Evolutionary conservation across 2,797 vertebrate species (phyloP), one percentile per base, ranked within the genome.

Genomic region (Bovichtus variegatus): DNA sequence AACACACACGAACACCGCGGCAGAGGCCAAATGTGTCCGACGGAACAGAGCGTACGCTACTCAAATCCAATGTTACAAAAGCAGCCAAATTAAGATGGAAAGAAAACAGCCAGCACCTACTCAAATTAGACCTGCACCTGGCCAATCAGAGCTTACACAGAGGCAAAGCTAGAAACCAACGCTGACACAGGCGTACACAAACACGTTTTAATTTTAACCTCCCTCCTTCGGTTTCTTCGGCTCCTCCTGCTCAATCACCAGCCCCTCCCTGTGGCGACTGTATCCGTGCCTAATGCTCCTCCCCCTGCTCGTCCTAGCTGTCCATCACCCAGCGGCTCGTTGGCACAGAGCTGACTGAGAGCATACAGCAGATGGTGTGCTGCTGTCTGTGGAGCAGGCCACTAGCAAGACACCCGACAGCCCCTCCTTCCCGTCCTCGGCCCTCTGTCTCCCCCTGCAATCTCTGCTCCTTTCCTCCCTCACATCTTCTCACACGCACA

Each of bases 291-390:
- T 31, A 12, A 57, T 57, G 64, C 79, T 70, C 81, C 88, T 64
- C 64, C 67, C 44, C 78, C 75, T 66, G 84, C 64, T 81, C 68
- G 11, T 74, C 80, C 78, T 74, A 47, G 51, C 83, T 85, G 90
- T 87, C 93, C 84, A 66, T 88, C 90, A 90, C 80, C 75, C 87
- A 83, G 87, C 51, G 76, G 86, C 91, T 78, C 69, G 50, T 89
- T 94, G 93, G 93, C 93, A 90, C 78, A 3, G 80, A 86, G 71
- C 78, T 83, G 78, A 83, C 83, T 71, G 88, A 84, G 91, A 90
- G 83, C 86, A 74, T 76, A 81, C 80, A 92, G 93, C 95, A 95
- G 95, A 95, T 95, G 94, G 94, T 91, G 87, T 71, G 83, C 85
- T 87, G 91, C 89, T 93, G 90, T 91, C 87, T 80, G 85, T 86